Evolutionary conservation across 2,113 vertebrate genomes (phyloP), one percentile per base, ranked within the genome.

Genomic region (Scortum barcoo): DNA sequence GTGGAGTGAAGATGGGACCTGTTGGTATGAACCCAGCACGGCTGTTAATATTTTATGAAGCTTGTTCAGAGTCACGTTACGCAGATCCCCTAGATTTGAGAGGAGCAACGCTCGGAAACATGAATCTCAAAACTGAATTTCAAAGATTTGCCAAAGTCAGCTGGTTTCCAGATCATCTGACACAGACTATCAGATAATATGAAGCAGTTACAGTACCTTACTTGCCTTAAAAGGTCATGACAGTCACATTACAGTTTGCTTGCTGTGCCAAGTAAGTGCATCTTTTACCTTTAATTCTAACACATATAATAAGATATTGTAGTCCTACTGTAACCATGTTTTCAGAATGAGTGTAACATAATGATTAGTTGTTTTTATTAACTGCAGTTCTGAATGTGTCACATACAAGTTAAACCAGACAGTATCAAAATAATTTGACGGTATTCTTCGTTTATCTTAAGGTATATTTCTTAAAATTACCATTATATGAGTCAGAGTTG

Each of bases 1-100:
- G 72, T 51, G n/a, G 77, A 62, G 74, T 54, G 2, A 65, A 33
- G 61, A 76, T 26, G n/a, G 38, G 69, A 74, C 57, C 72, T 81
- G 54, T 60, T 79, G 76, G 58, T 62, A 19, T 42, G 72, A 75
- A 73, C 85, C 73, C 57, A 60, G 77, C 17, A 2, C 42, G 5
- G 53, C 65, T 62, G 76, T 95, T 86, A 95, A 95, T 95, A 91
- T 94, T 95, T 95, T 14, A 95, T 92, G 84, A 90, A 36, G 72
- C 72, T 86, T 78, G 91, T 90, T 92, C 79, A 69, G 93, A 86
- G 74, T 95, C 93, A 75, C 66, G 42, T 95, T 95, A 93, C 94
- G 63, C 70, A 66, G 76, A 76, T 86, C 63, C 60, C 72, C 78
- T 86, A 69, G 78, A 89, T 87, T 72, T 89, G 33, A 84, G 62